phyloP scores from a whole-genome alignment of 2,797 vertebrate species.

The Tamandua tetradactyla region DNA sequence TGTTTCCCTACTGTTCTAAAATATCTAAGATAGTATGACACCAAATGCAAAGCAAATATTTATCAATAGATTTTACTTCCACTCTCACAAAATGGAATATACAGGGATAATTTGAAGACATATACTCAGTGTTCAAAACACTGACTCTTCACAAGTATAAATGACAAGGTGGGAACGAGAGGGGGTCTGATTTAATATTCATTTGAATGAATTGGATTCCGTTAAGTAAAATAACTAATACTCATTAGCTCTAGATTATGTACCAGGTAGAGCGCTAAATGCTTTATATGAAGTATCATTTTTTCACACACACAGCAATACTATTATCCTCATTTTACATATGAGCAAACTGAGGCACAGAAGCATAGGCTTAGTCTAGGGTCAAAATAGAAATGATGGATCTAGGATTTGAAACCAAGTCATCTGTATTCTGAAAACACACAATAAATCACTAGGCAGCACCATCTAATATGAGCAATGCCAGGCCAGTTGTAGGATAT shows the following conservation, averaged over 20 bases:
- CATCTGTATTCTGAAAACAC: background rate
- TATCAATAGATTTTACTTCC: background rate
- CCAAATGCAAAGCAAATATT: background rate
- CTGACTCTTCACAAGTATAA: background rate
- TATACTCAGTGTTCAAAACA: background rate
- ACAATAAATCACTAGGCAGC: background rate
- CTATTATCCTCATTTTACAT: background rate
- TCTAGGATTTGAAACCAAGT: background rate
- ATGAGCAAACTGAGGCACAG: background rate
- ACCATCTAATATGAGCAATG: background rate
- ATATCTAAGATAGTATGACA: background rate
- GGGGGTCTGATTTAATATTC: background rate
- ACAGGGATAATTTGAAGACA: background rate
- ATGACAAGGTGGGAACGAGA: background rate
- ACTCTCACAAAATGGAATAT: background rate
- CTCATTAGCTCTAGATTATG: background rate
- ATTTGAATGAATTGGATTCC: background rate
- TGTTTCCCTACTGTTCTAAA: background rate
- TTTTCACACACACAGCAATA: background rate
- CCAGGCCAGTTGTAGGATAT: background rate
- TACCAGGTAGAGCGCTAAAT: background rate
- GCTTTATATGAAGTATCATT: background rate
- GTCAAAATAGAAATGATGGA: background rate
- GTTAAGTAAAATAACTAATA: background rate
- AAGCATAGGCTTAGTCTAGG: background rate